A percentile compares a stretch with the other conserved stretches of the same genome.
phyloP scores from a whole-genome alignment of 2,888 invertebrate genomes.

The Eueremaeus valkanovi region DNA sequence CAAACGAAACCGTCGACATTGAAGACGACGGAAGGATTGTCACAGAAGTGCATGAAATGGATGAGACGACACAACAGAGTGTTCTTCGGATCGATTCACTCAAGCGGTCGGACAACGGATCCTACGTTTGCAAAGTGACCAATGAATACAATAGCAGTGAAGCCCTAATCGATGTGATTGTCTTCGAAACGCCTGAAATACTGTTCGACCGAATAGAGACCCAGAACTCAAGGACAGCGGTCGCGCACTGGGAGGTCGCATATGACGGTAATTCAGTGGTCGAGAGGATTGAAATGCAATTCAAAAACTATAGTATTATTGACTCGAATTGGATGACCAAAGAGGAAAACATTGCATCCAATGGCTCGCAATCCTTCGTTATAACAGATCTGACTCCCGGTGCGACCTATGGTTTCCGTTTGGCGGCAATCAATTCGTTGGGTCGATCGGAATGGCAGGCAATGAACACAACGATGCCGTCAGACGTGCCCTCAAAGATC shows the following conservation, averaged over 20 bases:
- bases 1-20: not conserved
- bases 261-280: slow-evolving; percentile 46
- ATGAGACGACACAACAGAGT: slow-evolving; percentile 53
- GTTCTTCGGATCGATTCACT: slow-evolving; percentile 60
- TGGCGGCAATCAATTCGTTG: slow-evolving; percentile 47
- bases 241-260: slow-evolving; percentile 43
- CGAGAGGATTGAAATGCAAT: slow-evolving; percentile 42
- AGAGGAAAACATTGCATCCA: slow-evolving; percentile 40
- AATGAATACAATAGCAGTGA: slow-evolving; percentile 46
- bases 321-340: slow-evolving; percentile 42
- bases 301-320: slow-evolving; percentile 42
- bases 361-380: slow-evolving; percentile 43
- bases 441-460: slow-evolving; percentile 45
- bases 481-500: slow-evolving; percentile 48
- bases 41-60: slow-evolving; percentile 4
- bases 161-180: slow-evolving; percentile 43
- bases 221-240: slow-evolving; percentile 44
- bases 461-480: slow-evolving; percentile 46
- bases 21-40: slow-evolving; percentile 33
- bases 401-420: slow-evolving; percentile 45
- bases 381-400: slow-evolving; percentile 45
- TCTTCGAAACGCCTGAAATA: slow-evolving; percentile 46
- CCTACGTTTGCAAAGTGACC: slow-evolving; percentile 59
- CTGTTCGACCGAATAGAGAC: slow-evolving; percentile 43
- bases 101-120: slow-evolving; percentile 68